These are phyloP conservation scores for Drosophila neocordata DNA, from an alignment of 1,140 invertebrate genomes.

Conservation along the genomic window DNA sequence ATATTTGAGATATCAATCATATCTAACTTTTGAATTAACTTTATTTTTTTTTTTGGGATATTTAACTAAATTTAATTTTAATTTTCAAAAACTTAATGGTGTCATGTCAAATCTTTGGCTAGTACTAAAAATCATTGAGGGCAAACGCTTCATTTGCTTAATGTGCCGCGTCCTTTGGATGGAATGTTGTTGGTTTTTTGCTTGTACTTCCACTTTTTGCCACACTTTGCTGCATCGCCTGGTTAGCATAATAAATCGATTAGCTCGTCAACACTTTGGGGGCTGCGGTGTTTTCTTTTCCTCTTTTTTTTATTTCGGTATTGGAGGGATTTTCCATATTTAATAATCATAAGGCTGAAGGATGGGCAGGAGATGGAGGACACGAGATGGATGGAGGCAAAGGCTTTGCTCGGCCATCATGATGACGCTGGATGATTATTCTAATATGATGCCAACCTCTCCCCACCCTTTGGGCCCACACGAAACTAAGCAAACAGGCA, in stretches of 20 bases:
- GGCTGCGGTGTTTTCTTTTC: constrained; percentile 5
- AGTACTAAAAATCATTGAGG: neutral
- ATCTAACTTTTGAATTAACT: too few species aligned
- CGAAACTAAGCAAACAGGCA: neutral
- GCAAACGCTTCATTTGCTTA: constrained; percentile 67
- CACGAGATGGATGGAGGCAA: neutral
- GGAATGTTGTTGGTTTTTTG: constrained; percentile 7
- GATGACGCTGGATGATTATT: constrained; percentile 76
- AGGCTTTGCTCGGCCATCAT: constrained; percentile 24
- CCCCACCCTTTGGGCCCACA: constrained; percentile 2
- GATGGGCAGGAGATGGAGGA: constrained; percentile 17
- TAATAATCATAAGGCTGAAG: constrained; percentile 70
- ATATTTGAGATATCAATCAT: too few species aligned
- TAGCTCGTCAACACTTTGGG: constrained; percentile 47
- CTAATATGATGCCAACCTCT: constrained; percentile 50
- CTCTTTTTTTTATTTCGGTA: constrained; percentile 23
- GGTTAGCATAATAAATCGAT: constrained; percentile 81
- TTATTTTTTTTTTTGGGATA: too few species aligned
- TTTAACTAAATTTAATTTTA: too few species aligned
- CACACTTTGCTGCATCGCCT: constrained; percentile 73
- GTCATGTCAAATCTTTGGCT: neutral
- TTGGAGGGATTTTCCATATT: constrained; percentile 69
- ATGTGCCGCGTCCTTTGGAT: constrained; percentile 19
- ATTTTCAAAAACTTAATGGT: too few species aligned
- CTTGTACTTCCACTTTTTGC: constrained; percentile 27